Conservation (phyloP, 2,797 vertebrate genomes). For the Bradypodion pumilum region DNA sequence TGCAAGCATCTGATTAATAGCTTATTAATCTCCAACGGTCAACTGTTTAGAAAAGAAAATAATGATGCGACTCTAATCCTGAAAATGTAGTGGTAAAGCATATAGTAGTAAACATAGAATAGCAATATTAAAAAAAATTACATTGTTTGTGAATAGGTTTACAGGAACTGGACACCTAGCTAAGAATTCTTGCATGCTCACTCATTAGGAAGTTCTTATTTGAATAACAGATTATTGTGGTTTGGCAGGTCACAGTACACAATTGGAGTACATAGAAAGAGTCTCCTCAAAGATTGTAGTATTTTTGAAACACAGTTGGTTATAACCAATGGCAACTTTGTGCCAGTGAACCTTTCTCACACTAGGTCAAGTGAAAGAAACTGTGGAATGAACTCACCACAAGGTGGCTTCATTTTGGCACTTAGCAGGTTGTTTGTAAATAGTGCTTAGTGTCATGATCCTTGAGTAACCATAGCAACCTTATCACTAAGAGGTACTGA, state of each 20-base stretch:
- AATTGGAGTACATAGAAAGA: too few species aligned
- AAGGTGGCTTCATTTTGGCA: too few species aligned
- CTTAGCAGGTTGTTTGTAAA: too few species aligned
- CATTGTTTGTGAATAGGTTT: not conserved
- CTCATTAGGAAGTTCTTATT: not conserved
- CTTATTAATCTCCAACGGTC: conserved; percentile 5
- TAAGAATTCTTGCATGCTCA: not conserved
- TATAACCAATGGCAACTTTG: too few species aligned
- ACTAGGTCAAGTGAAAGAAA: too few species aligned
- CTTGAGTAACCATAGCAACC: too few species aligned
- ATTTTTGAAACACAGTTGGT: too few species aligned
- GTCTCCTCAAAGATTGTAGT: too few species aligned
- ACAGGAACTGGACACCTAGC: not conserved
- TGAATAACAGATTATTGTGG: not conserved
- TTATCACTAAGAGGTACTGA: too few species aligned
- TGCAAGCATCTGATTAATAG: not conserved
- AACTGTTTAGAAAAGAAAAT: not conserved
- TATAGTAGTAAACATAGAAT: not conserved
- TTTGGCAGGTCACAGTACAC: not conserved
- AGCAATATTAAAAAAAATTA: not conserved
- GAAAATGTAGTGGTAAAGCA: not conserved
- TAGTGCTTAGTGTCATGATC: too few species aligned
- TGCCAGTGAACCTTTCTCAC: too few species aligned
- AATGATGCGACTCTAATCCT: not conserved
- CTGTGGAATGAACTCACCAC: too few species aligned